Percentiles rank a stretch among this genome's conserved stretches.
phyloP scores from a whole-genome alignment of 2,113 vertebrate genomes.

The Nymphicus hollandicus region DNA sequence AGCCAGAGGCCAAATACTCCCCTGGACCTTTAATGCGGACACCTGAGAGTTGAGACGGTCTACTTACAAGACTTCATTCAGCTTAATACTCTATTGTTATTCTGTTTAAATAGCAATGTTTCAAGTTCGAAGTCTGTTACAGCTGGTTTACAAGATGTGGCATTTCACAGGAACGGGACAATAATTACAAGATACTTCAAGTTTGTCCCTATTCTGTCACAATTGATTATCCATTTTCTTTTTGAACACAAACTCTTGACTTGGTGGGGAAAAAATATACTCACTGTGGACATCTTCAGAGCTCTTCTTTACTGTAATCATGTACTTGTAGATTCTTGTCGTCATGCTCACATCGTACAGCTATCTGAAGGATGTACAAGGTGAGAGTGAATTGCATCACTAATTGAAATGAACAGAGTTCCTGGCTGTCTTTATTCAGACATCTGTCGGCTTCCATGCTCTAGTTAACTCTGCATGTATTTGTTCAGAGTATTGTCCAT shows the following conservation, averaged over 20 bases:
- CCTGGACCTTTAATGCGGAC: neutral
- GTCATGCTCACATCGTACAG: neutral
- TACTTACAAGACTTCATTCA: neutral
- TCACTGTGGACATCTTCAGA: neutral
- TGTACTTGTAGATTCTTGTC: neutral
- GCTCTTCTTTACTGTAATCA: neutral
- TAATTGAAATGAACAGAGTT: conserved; percentile 29
- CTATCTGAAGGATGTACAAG: neutral
- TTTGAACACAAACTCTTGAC: neutral
- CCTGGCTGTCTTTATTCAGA: neutral
- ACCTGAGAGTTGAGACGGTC: neutral
- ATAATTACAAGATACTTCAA: neutral
- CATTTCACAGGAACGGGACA: neutral
- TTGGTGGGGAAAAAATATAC: neutral
- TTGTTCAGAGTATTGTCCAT: neutral
- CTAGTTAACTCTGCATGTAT: neutral
- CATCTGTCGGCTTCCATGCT: neutral
- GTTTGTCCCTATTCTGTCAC: neutral
- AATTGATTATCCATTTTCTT: neutral
- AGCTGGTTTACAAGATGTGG: neutral
- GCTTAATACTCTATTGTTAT: neutral
- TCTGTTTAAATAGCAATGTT: neutral
- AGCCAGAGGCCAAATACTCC: neutral
- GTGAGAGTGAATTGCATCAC: neutral
- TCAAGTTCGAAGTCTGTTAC: neutral